Evolutionary conservation across 1,140 invertebrate genomes (phyloP).

Genomic region (Drosophila ogumai): DNA sequence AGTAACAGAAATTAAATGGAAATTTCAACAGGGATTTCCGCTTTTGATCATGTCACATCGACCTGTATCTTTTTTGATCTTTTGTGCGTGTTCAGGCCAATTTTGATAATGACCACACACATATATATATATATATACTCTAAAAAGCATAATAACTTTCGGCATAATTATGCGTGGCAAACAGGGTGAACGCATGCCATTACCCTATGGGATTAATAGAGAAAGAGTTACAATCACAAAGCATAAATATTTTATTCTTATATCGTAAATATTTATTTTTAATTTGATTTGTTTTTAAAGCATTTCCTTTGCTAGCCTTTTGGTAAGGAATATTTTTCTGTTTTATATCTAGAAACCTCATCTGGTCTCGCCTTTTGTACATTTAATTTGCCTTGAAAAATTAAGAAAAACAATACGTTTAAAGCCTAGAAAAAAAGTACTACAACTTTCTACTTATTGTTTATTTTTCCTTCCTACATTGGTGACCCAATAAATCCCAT

Average conservation of each 20-base stretch:
- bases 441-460: constrained; percentile 16
- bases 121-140: neutral
- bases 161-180: constrained; percentile 59
- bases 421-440: neutral
- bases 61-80: constrained; percentile 13
- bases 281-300: too few species aligned
- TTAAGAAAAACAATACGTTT: neutral
- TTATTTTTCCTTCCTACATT: neutral
- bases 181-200: constrained; percentile 55
- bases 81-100: constrained; percentile 36
- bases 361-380: too few species aligned
- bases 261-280: too few species aligned
- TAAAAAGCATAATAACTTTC: constrained; percentile 32
- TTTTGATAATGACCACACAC: constrained; percentile 10
- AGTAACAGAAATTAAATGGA: constrained; percentile 61
- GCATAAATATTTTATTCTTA: too few species aligned
- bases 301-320: too few species aligned
- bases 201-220: constrained; percentile 27
- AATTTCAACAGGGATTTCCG: constrained; percentile 73
- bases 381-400: neutral
- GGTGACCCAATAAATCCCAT: constrained; percentile 57
- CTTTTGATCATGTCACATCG: constrained; percentile 47
- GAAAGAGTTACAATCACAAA: neutral
- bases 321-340: too few species aligned
- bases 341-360: neutral